Base-by-base conservation (phyloP, 2,797 vertebrate species). In the Hyperoplus immaculatus region DNA sequence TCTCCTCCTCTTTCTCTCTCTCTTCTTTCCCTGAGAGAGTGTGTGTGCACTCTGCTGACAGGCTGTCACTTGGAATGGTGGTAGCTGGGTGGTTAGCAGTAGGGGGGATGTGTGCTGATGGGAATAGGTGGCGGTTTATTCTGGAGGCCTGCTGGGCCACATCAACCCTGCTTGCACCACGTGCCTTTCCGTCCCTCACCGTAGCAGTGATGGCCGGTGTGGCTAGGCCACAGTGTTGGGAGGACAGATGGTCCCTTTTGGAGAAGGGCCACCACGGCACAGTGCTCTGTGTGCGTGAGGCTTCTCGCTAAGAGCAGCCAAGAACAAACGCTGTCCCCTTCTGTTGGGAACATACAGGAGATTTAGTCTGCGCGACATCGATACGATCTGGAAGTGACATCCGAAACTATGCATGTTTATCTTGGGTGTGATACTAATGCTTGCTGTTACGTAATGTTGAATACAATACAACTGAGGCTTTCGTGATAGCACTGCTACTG, bases 191-290 rank as follows among this genome's bases (percentile, higher is more conserved):
- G 83, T 87, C 69, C 29, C 29, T 76, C 82, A 81, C 72, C 55
- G 49, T 73, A 74, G 71, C 73, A 63, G 73, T 8, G 53, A 85
- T 69, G 83, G 86, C 87, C 56, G 56, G 81, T 56, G 82, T 75
- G 78, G 78, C 78, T 46, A 45, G 89, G 83, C 85, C 89, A 78
- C 84, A 29, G 29, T 29, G 81, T 89, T 88, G 64, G 54, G 63
- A 75, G 84, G 89, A 92, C 94, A 95, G 94, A 95, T 95, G 94
- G 94, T 90, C 81, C 87, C 66, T 87, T 91, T 93, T 95, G 94
- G 94, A 94, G 83, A 84, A 69, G 71, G 84, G 92, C 93, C 92
- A 93, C 85, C 92, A 93, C 85, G 42, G 80, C 89, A 75, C 89
- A 90, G 92, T 68, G 77, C 78, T 88, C 88, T 81, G 71, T 87